Conservation (phyloP, 2,888 invertebrate genomes). For the Willowsia nigromaculata region DNA sequence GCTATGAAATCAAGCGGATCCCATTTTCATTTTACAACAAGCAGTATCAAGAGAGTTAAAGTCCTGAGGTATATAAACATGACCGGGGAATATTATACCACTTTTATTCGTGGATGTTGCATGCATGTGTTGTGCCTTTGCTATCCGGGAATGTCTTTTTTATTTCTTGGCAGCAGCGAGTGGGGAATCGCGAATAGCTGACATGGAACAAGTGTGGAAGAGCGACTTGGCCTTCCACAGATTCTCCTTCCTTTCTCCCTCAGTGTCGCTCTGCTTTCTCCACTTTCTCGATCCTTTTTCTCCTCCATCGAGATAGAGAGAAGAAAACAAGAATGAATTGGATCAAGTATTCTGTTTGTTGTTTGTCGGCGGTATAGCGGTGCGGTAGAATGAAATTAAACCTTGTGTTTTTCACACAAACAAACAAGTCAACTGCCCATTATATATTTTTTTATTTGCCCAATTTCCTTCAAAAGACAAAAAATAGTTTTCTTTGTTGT, state of each 20-base stretch:
- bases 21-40: constrained; percentile 3
- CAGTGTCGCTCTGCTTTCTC: neutral
- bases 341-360: neutral
- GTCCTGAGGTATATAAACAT: no score
- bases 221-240: no score
- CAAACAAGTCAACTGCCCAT: neutral
- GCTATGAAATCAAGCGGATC: constrained; percentile 11
- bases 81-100: no score
- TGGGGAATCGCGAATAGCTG: neutral
- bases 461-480: neutral
- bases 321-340: neutral
- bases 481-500: neutral
- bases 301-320: neutral
- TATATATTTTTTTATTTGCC: neutral
- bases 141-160: neutral
- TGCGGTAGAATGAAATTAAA: neutral
- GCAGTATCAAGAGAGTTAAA: neutral
- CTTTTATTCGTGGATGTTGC: neutral
- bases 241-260: neutral
- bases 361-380: no score
- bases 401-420: neutral
- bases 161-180: neutral
- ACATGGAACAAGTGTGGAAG: neutral
- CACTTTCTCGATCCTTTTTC: neutral
- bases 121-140: neutral